Percentiles rank a stretch among this genome's conserved stretches.
These are phyloP conservation scores for Zapus hudsonius DNA, from an alignment of 2,113 vertebrate genomes.

Conservation along the genomic window DNA sequence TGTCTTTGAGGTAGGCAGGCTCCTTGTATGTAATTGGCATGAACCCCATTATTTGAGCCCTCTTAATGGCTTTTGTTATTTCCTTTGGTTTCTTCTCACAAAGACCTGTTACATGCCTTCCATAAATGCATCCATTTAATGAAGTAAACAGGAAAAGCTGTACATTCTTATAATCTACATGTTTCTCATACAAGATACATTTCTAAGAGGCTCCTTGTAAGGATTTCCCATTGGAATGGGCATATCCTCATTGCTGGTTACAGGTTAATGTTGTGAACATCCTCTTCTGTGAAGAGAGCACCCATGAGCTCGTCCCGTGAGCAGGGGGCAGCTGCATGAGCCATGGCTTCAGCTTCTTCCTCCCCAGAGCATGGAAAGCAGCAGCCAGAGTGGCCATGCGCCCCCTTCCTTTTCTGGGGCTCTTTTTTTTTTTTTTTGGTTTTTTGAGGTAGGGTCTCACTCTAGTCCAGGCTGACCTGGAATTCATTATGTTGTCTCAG, in stretches of 20 bases:
- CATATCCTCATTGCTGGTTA: conserved; percentile 69
- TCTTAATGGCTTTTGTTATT: conserved; percentile 91
- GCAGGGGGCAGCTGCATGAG: conserved; percentile 48
- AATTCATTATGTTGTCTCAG: too few species aligned
- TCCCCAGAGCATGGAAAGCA: too few species aligned
- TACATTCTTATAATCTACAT: conserved; percentile 93
- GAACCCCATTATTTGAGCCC: conserved; percentile 92
- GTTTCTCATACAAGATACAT: conserved; percentile 91
- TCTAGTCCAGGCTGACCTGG: too few species aligned
- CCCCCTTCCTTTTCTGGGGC: too few species aligned
- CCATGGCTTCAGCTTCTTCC: neutral
- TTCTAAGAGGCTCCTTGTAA: conserved; percentile 89
- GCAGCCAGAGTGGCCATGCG: too few species aligned
- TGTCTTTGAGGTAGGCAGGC: conserved; percentile 93
- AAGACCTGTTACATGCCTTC: conserved; percentile 94
- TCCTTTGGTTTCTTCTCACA: conserved; percentile 93
- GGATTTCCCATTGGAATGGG: conserved; percentile 93
- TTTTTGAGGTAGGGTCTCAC: too few species aligned
- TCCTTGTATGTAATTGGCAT: conserved; percentile 96
- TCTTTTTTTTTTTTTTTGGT: too few species aligned
- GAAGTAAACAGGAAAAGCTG: conserved; percentile 97
- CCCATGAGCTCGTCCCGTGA: neutral
- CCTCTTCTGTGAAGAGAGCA: conserved; percentile 57
- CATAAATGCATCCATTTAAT: conserved; percentile 92
- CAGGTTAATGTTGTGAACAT: conserved; percentile 61